Conservation (phyloP, 2,797 vertebrate genomes). For the Gastrophryne carolinensis region DNA sequence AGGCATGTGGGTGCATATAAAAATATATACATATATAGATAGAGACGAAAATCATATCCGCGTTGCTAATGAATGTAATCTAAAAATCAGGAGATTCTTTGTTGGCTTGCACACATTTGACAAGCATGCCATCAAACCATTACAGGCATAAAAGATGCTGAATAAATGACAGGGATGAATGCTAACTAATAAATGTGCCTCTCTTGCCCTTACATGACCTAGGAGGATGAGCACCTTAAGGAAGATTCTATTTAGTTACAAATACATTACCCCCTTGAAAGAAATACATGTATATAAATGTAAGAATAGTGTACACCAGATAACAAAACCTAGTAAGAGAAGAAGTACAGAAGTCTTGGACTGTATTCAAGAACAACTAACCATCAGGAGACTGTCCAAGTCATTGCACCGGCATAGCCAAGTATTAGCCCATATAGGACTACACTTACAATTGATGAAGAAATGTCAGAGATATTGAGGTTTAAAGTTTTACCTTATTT, state of each 20-base stretch:
- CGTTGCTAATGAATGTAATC: slow-evolving; percentile 12
- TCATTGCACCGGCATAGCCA: no score
- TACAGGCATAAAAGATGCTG: background rate
- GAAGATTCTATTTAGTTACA: background rate
- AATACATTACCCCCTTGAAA: background rate
- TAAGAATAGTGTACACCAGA: no score
- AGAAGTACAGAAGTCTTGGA: no score
- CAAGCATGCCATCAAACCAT: slow-evolving; percentile 14
- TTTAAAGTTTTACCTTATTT: no score
- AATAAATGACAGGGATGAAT: background rate
- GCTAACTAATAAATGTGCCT: background rate
- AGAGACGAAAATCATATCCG: slow-evolving; percentile 24
- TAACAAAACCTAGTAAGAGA: no score
- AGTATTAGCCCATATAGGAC: no score
- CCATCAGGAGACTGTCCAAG: no score
- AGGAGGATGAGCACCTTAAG: background rate
- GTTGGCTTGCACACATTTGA: background rate
- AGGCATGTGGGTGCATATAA: no score
- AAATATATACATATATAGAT: no score
- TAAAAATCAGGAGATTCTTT: background rate
- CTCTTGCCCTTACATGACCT: background rate
- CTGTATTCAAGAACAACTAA: no score
- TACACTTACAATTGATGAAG: no score
- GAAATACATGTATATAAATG: background rate
- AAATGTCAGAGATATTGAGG: no score